Evolutionary conservation across 2,888 invertebrate species (phyloP), one percentile per base, ranked within the genome.

Genomic region (Drosophila limbata): DNA sequence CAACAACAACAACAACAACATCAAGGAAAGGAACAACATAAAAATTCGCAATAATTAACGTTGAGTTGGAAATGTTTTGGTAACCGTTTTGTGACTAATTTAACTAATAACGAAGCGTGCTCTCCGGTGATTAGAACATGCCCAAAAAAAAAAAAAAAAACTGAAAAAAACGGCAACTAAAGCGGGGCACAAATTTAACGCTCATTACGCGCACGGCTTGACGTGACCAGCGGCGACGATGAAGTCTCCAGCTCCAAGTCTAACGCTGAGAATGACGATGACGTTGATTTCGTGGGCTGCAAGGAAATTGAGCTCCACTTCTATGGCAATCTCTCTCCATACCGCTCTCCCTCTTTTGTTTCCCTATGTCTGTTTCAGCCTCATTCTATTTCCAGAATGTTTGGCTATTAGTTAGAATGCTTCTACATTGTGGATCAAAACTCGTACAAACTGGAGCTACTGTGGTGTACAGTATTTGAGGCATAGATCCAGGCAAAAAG

Each of bases 41-140:
- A 47, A 69, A 70, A 79, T 70, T 84, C 55, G 83, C 82, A 79
- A 88, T 85, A 88, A 83, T 83, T 83, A 83, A 88, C 71, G 78
- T 57, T 85, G 57, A 63, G 80, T 64, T 66, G 55, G 48, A 74
- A 61, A 74, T 81, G 40, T 72, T 77, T 63, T 51, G 84, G 57
- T 69, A 88, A 84, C 89, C 89, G 84, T 88, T 84, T 84, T 84
- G 89, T 84, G 88, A 88, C 84, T 88, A 84, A 88, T 84, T 84
- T 84, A 76, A 76, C 73, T 81, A 86, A 84, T 87, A 84, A 76
- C 69, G 55, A 88, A 84, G 88, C 84, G 84, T 84, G 84, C 79
- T 86, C 81, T 62, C 9, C 42, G 73, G 68, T 72, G 81, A 86
- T 84, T 84, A 84, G 84, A 88, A 84, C 87, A 69, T 88, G 79